Base-by-base conservation (phyloP, 1,140 invertebrate species). In the Drosophila funebris region DNA sequence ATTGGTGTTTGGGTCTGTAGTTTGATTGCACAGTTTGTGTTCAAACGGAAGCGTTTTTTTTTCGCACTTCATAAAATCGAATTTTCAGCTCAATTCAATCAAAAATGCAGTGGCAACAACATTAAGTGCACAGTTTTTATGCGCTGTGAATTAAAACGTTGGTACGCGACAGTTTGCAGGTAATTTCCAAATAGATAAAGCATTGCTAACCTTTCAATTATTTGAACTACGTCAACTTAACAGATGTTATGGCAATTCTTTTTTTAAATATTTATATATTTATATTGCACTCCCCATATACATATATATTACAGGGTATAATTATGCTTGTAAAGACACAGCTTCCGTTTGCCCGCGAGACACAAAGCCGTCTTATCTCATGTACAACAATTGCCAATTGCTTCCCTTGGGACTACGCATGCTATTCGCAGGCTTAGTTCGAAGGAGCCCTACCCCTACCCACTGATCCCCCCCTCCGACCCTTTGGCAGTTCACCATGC, bases 261-360 rank as follows among this genome's bases (percentile, higher is more conserved):
- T n/a, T n/a, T n/a, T n/a, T n/a, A 36, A 36, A 36, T 36, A 36
- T 7, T 9, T 13, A 7, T n/a, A 36, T 18, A 4, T 41, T 41
- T 18, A n/a, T n/a, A n/a, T n/a, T n/a, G n/a, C 16, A 14, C 41
- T n/a, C 9, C 27, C 3, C 9, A 20, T 24, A 5, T 29, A 1
- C 27, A 5, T 29, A n/a, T n/a, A n/a, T n/a, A n/a, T n/a, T n/a
- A n/a, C 20, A 20, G 22, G 9, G 14, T 31, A 39, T 48, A 67
- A 67, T 67, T 67, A 48, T 58, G 31, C 63, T 27, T 66, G 52
- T 66, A 18, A 29, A 31, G 14, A 33, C n/a, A 13, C 22, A 39
- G 11, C 46, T 37, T 22, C 48, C 43, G 60, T 66, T 78, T 75
- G 74, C 61, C 74, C 79, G 66, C 71, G 71, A 78, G 79, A 83